Conservation (phyloP, 53 echinoderm and acorn worm genomes). For the Paracentrotus lividus region DNA sequence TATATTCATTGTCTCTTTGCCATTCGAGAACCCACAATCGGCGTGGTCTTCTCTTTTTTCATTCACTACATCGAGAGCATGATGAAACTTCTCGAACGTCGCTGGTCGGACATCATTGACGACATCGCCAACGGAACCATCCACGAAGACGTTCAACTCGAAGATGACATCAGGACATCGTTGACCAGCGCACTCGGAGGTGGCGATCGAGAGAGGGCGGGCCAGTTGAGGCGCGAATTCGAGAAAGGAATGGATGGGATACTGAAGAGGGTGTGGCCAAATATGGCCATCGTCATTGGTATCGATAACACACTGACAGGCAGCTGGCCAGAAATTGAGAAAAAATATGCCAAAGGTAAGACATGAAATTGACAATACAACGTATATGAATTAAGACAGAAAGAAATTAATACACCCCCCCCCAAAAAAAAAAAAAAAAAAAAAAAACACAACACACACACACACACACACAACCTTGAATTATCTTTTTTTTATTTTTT, state of each 20-base stretch:
- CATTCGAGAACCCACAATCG: constrained; percentile 51
- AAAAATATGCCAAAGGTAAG: constrained; percentile 74
- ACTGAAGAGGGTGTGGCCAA: constrained; percentile 84
- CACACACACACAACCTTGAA: no score
- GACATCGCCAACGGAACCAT: constrained; percentile 76
- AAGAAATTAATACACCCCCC: no score
- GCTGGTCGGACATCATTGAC: constrained; percentile 39
- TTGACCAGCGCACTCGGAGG: constrained; percentile 59
- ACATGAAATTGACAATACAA: no score
- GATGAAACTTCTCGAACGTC: constrained; percentile 53
- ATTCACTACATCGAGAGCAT: constrained; percentile 29
- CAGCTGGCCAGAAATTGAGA: constrained; percentile 43
- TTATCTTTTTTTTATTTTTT: no score
- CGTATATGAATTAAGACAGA: no score
- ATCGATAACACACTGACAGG: constrained; percentile 69
- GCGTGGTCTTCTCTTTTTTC: constrained; percentile 18
- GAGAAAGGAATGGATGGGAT: constrained; percentile 81
- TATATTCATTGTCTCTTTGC: constrained; percentile 70
- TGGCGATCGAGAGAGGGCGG: constrained; percentile 71
- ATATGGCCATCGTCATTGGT: constrained; percentile 57
- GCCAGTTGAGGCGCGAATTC: constrained; percentile 76
- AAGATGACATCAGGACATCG: constrained; percentile 26
- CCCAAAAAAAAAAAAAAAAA: no score
- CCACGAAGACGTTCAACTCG: constrained; percentile 69
- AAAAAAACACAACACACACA: no score